Base-by-base conservation (phyloP, 1,140 invertebrate genomes). In the Macrobrachium rosenbergii region DNA sequence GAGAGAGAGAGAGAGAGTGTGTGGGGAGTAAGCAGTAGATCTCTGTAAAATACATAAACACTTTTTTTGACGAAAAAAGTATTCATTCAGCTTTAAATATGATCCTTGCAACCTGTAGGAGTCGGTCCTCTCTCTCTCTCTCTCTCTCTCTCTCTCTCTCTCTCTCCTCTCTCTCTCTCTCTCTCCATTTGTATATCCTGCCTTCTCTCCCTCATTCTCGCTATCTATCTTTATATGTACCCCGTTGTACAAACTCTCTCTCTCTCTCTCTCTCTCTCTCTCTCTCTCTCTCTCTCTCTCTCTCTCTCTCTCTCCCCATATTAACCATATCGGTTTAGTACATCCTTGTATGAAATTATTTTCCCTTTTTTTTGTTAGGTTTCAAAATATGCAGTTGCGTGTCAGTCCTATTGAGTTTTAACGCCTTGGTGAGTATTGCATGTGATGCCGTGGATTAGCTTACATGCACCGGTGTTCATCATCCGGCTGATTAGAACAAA, bases 81-180 rank as follows among this genome's bases (percentile, higher is more conserved):
- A 52, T 21, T 52, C 14, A 45, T 45, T 37, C 8, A 16, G 23
- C 28, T 75, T 19, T 75, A 75, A 52, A 73, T 23, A 43, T 52
- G 73, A 52, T 37, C 0, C 37, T 37, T 37, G 37, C 73, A 75
- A 43, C 37, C 58, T 19, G 58, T 75, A 75, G 28, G 28, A 45
- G n/a, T 75, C 73, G 37, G 43, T 75, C 67, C 73, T 75, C 72
- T 75, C 73, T 75, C 73, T 75, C 73, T 75, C 73, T 43, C 73
- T 16, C 12, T 37, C 37, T 52, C 43, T 16, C 28, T 60, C n/a
- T 60, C 52, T 17, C 19, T 21, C 58, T 23, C 19, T 23, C 12
- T 23, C 77, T 37, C 77, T 75, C 72, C 72, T 75, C 73, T 75
- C 73, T 75, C 73, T 75, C 73, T 43, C 73, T 16, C 12, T 37